phyloP scores from a whole-genome alignment of 2,113 vertebrate species.

The Glaucidium brasilianum region DNA sequence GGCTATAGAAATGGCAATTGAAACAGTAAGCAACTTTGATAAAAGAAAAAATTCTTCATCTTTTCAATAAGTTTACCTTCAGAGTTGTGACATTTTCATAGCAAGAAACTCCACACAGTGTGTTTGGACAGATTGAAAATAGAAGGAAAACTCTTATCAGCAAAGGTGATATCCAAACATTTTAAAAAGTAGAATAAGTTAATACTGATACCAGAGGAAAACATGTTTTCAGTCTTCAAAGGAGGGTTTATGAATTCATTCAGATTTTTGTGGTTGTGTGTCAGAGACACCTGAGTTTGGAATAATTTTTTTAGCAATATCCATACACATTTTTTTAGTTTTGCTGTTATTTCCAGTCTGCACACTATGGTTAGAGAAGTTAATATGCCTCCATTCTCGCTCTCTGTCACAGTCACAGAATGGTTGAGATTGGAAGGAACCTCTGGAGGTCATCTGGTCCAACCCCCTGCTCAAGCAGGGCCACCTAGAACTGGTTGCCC shows the following conservation, averaged over 20 bases:
- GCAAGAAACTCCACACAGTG: not conserved
- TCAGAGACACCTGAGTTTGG: not conserved
- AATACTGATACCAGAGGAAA: not conserved
- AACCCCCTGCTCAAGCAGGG: not conserved
- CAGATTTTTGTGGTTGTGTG: not conserved
- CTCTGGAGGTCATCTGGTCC: not conserved
- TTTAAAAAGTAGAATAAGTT: not conserved
- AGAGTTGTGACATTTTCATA: not conserved
- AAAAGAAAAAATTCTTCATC: not conserved
- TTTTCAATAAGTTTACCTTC: not conserved
- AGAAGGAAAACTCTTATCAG: not conserved
- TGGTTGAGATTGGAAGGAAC: not conserved
- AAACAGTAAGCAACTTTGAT: slow-evolving; percentile 83
- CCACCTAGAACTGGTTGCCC: not conserved
- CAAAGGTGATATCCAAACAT: not conserved
- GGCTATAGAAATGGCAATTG: slow-evolving; percentile 95
- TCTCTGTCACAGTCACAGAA: not conserved
- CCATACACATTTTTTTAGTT: not conserved
- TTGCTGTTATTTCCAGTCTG: not conserved
- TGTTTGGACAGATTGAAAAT: not conserved
- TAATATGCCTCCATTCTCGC: not conserved
- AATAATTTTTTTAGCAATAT: not conserved
- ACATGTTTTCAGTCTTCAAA: not conserved
- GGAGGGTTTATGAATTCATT: not conserved
- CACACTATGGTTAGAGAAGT: not conserved